Percentiles rank a stretch among this genome's conserved stretches.
phyloP scores from a whole-genome alignment of 1,140 invertebrate species.

The Megalopta genalis region DNA sequence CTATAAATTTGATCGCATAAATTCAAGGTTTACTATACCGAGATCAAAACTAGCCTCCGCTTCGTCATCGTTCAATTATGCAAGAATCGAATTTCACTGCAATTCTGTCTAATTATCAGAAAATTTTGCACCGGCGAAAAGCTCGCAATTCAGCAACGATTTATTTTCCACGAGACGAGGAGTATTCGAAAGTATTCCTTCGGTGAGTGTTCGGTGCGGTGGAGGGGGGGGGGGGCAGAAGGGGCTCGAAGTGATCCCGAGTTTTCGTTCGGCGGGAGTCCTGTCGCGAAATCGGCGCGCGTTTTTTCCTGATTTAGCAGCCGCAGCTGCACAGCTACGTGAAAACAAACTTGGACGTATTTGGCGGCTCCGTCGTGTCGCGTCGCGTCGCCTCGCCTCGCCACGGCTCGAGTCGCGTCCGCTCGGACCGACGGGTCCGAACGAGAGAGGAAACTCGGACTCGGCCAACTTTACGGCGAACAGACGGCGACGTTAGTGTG shows the following conservation, averaged over 20 bases:
- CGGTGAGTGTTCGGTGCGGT: too few species aligned
- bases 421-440: constrained; percentile 1
- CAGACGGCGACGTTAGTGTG: constrained; percentile 40
- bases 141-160: too few species aligned
- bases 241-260: neutral
- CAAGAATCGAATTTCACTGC: too few species aligned
- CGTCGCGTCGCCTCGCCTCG: neutral
- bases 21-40: too few species aligned
- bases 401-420: constrained; percentile 2
- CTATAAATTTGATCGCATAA: too few species aligned
- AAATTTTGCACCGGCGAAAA: too few species aligned
- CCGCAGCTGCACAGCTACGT: constrained; percentile 29
- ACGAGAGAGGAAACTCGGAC: constrained; percentile 33
- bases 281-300: constrained; percentile 4
- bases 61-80: too few species aligned
- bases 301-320: constrained; percentile 38
- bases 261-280: constrained; percentile 7
- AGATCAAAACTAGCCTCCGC: too few species aligned
- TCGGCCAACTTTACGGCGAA: constrained; percentile 34
- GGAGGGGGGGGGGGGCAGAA: too few species aligned
- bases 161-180: too few species aligned
- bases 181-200: too few species aligned
- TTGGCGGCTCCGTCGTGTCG: constrained; percentile 12
- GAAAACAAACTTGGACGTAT: constrained; percentile 44
- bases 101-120: too few species aligned